Evolutionary conservation across 2,888 invertebrate species (phyloP).

Genomic region (Isoperla grammatica): DNA sequence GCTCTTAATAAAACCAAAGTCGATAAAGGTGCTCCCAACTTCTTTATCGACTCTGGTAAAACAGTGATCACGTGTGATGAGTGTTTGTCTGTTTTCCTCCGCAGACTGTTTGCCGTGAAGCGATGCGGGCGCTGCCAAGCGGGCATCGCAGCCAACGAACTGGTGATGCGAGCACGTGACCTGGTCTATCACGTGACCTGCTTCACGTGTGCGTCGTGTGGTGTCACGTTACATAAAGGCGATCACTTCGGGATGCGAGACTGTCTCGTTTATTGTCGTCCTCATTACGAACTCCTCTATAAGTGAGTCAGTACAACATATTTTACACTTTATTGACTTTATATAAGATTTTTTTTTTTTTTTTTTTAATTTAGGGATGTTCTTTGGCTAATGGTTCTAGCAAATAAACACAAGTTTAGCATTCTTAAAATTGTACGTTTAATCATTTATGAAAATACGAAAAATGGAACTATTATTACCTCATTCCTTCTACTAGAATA

Average conservation of each 20-base stretch:
- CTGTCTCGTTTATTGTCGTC: constrained; percentile 63
- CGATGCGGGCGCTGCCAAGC: constrained; percentile 80
- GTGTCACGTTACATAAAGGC: constrained; percentile 74
- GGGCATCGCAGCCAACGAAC: constrained; percentile 78
- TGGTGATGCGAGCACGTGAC: constrained; percentile 86
- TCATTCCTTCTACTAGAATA: no score
- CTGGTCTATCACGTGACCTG: constrained; percentile 84
- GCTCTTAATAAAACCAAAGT: no score
- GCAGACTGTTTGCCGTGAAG: constrained; percentile 78
- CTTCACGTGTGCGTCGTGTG: constrained; percentile 83
- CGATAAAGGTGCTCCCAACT: no score
- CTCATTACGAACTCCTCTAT: constrained; percentile 61
- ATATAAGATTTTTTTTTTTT: no score
- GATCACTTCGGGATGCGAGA: constrained; percentile 88
- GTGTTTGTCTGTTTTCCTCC: constrained; percentile 38
- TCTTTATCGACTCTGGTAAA: no score
- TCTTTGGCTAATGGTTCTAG: no score
- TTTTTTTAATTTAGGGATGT: no score
- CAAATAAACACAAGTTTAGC: no score
- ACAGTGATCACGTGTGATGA: neutral
- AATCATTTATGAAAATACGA: no score
- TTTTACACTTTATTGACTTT: constrained; percentile 1
- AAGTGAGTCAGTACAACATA: neutral
- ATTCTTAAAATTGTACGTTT: no score
- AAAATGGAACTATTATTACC: no score